phyloP scores from a whole-genome alignment of 2,888 invertebrate species.

The Pomacea canaliculata region DNA sequence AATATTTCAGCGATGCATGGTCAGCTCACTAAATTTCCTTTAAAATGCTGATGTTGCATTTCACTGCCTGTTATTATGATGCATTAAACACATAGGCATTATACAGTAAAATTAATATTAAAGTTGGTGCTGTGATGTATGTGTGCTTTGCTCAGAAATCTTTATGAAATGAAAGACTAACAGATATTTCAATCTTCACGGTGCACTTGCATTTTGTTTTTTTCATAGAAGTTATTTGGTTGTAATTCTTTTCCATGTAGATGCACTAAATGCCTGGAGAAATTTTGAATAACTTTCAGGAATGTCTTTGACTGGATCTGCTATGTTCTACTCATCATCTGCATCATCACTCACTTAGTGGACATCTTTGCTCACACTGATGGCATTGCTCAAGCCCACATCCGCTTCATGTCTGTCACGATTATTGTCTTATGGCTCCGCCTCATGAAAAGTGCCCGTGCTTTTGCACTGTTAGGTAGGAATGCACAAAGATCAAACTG shows the following conservation, averaged over 20 bases:
- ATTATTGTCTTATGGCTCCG: slow-evolving; percentile 67
- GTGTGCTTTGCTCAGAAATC: no score
- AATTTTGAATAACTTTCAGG: slow-evolving; percentile 43
- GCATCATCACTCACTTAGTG: slow-evolving; percentile 60
- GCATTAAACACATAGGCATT: no score
- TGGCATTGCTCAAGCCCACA: slow-evolving; percentile 57
- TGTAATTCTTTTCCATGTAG: no score
- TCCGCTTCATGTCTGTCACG: slow-evolving; percentile 63
- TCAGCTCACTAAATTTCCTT: slow-evolving; percentile 29
- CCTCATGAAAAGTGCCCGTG: slow-evolving; percentile 64
- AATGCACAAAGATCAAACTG: neutral
- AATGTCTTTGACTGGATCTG: slow-evolving; percentile 68
- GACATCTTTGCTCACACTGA: slow-evolving; percentile 57
- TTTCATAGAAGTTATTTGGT: no score
- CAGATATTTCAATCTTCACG: no score
- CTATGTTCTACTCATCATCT: slow-evolving; percentile 56
- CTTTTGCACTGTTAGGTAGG: slow-evolving; percentile 62
- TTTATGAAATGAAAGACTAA: no score
- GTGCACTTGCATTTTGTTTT: no score
- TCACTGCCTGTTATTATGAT: no score
- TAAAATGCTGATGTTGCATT: no score
- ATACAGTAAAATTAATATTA: neutral
- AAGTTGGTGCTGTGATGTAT: no score
- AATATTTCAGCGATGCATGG: slow-evolving; percentile 66
- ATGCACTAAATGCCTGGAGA: no score